Conservation (phyloP, 1,140 invertebrate genomes). For the Musca vetustissima region DNA sequence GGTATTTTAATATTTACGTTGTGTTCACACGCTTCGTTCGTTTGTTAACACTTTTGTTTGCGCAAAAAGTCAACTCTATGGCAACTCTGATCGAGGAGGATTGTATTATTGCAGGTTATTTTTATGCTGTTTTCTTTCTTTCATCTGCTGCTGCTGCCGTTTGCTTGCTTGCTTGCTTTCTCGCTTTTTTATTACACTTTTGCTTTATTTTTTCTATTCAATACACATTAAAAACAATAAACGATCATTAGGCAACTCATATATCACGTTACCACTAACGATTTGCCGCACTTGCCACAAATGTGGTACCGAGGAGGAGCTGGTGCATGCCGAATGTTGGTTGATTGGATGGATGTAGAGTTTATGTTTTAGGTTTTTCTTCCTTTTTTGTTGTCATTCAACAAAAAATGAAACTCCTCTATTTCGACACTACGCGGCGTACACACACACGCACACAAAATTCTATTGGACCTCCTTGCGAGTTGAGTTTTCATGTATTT, state of each 20-base stretch:
- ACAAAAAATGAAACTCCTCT: no score
- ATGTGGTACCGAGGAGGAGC: background rate
- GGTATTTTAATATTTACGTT: background rate
- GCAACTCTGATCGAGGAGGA: background rate
- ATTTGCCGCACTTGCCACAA: background rate
- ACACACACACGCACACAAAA: no score
- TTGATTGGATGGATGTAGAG: no score
- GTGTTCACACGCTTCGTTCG: no score
- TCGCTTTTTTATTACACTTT: background rate
- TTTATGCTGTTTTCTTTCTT: background rate
- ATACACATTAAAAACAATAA: slow-evolving; percentile 11
- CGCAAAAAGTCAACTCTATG: background rate
- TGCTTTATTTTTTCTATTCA: slow-evolving; percentile 9
- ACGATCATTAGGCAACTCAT: slow-evolving; percentile 7
- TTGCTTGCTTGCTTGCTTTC: no score
- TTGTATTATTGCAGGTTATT: background rate
- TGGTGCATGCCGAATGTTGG: background rate
- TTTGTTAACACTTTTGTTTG: no score
- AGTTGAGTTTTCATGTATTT: no score
- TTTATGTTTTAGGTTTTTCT: no score
- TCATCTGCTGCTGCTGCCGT: background rate
- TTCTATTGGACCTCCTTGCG: no score
- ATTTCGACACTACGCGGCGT: no score
- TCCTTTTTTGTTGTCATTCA: no score
- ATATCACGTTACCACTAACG: slow-evolving; percentile 12